These are phyloP conservation scores for Pilophorus perplexus DNA, from an alignment of 2,888 invertebrate genomes.

Conservation along the genomic window DNA sequence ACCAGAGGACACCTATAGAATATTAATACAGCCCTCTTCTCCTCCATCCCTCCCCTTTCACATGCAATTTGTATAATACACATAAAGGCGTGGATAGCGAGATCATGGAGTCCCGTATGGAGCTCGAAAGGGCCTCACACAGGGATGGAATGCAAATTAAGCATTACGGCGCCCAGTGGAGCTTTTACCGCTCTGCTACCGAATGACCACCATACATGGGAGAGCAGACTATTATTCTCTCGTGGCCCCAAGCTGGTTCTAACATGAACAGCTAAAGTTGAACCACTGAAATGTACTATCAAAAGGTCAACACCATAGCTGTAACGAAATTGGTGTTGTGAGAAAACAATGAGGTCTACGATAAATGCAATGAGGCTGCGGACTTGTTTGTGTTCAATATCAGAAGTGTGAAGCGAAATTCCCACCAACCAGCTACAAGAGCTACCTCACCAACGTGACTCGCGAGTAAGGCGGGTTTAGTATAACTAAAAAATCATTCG, in stretches of 20 bases:
- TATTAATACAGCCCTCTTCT: slow-evolving; percentile 11
- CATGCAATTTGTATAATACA: slow-evolving; percentile 31
- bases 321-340: too few relatives aligned
- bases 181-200: slow-evolving; percentile 14
- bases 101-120: slow-evolving; percentile 26
- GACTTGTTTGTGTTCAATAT: too few relatives aligned
- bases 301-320: neutral
- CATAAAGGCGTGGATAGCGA: slow-evolving; percentile 19
- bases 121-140: neutral
- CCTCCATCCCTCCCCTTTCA: neutral
- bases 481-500: too few relatives aligned
- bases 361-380: too few relatives aligned
- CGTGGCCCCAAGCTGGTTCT: slow-evolving; percentile 14
- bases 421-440: too few relatives aligned
- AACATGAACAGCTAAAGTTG: too few relatives aligned
- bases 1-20: slow-evolving; percentile 24
- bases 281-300: too few relatives aligned
- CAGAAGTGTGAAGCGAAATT: too few relatives aligned
- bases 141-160: slow-evolving; percentile 28
- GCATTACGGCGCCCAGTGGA: slow-evolving; percentile 10
- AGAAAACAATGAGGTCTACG: too few relatives aligned
- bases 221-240: slow-evolving; percentile 12
- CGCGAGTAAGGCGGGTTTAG: too few relatives aligned
- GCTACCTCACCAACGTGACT: too few relatives aligned
- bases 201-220: slow-evolving; percentile 14